These are phyloP conservation scores for Euplexia lucipara DNA, from an alignment of 2,888 invertebrate species.

Conservation along the genomic window DNA sequence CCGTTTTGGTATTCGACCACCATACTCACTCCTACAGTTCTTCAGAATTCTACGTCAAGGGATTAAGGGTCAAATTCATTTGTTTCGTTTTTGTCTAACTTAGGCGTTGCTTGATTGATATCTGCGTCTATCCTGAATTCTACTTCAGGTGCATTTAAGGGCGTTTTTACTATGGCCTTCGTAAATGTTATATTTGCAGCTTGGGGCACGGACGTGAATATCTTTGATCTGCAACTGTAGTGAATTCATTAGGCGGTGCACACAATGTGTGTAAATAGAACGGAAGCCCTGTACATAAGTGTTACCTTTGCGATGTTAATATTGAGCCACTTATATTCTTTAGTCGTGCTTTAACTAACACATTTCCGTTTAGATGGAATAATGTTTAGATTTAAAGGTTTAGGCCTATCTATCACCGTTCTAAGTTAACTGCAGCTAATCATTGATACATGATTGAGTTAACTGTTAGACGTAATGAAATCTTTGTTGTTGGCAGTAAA, in stretches of 20 bases:
- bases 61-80: slow-evolving; percentile 39
- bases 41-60: slow-evolving; percentile 24
- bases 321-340: slow-evolving; percentile 62
- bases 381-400: slow-evolving; percentile 44
- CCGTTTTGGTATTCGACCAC: slow-evolving; percentile 34
- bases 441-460: slow-evolving; percentile 41
- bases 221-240: slow-evolving; percentile 85
- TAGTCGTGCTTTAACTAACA: slow-evolving; percentile 58
- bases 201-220: slow-evolving; percentile 81
- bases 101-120: slow-evolving; percentile 34
- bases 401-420: slow-evolving; percentile 16
- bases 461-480: slow-evolving; percentile 30
- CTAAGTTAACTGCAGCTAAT: slow-evolving; percentile 36
- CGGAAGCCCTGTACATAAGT: slow-evolving; percentile 84
- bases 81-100: slow-evolving; percentile 14
- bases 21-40: slow-evolving; percentile 21
- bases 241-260: slow-evolving; percentile 85
- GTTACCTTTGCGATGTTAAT: slow-evolving; percentile 75
- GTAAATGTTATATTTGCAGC: slow-evolving; percentile 48
- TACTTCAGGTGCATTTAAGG: slow-evolving; percentile 57
- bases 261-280: slow-evolving; percentile 88
- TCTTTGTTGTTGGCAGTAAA: slow-evolving; percentile 29
- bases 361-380: slow-evolving; percentile 56
- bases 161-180: slow-evolving; percentile 55
- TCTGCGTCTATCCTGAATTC: slow-evolving; percentile 52